Evolutionary conservation across 2,888 invertebrate genomes (phyloP).

Genomic region (Coleophora flavipennella): DNA sequence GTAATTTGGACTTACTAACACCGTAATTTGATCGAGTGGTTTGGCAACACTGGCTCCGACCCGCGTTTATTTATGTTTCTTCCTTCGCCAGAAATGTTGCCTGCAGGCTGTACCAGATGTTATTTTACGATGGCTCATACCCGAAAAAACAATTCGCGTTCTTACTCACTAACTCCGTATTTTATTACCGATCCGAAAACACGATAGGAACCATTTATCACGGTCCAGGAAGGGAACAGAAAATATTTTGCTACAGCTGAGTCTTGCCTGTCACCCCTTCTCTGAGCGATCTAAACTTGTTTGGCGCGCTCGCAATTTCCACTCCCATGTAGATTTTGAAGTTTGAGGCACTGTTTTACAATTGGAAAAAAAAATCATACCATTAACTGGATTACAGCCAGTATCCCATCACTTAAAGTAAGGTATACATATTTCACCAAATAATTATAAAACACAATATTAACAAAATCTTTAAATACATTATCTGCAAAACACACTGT

Average conservation of each 20-base stretch:
- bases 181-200: constrained; percentile 11
- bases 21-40: too few relatives aligned
- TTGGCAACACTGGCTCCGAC: constrained; percentile 24
- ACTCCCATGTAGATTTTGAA: too few relatives aligned
- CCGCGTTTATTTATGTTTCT: constrained; percentile 68
- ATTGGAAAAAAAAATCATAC: not conserved
- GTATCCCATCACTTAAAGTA: not conserved
- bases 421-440: too few relatives aligned
- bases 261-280: constrained; percentile 8
- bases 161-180: constrained; percentile 16
- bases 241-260: constrained; percentile 10
- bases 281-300: too few relatives aligned
- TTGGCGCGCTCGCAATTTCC: too few relatives aligned
- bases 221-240: constrained; percentile 9
- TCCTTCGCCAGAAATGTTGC: constrained; percentile 61
- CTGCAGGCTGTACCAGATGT: constrained; percentile 67
- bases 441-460: too few relatives aligned
- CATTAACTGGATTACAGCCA: not conserved
- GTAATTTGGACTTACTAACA: too few relatives aligned
- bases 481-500: too few relatives aligned
- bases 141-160: constrained; percentile 47
- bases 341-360: not conserved
- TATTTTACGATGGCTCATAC: constrained; percentile 60
- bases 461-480: too few relatives aligned
- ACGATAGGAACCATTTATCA: constrained; percentile 11